Evolutionary conservation across 2,113 vertebrate genomes (phyloP).

Genomic region (Dicerorhinus sumatrensis): DNA sequence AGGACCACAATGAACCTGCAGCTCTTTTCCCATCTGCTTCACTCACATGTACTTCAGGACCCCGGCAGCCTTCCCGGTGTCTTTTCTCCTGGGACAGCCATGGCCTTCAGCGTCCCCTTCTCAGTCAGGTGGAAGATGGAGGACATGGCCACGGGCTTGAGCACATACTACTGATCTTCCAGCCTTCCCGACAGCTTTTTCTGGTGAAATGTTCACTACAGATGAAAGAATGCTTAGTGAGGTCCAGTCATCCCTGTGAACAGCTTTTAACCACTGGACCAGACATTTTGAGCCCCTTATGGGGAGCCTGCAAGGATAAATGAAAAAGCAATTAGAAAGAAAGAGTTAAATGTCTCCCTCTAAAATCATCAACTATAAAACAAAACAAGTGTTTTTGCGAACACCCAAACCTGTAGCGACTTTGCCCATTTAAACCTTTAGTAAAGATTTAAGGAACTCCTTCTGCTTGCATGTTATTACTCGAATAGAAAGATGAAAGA

Average conservation of each 20-base stretch:
- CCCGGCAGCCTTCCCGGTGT: slow-evolving; percentile 36
- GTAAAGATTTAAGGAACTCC: background rate
- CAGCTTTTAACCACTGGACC: slow-evolving; percentile 88
- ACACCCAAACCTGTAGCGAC: background rate
- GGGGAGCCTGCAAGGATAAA: slow-evolving; percentile 85
- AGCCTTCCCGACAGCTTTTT: slow-evolving; percentile 87
- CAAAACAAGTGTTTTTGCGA: background rate
- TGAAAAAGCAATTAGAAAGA: background rate
- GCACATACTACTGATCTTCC: slow-evolving; percentile 86
- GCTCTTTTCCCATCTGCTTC: slow-evolving; percentile 73
- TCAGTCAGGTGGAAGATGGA: slow-evolving; percentile 88
- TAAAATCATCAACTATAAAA: background rate
- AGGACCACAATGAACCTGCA: background rate
- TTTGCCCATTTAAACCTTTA: background rate
- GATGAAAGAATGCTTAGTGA: slow-evolving; percentile 89
- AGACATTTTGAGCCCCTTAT: slow-evolving; percentile 88
- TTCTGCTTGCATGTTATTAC: background rate
- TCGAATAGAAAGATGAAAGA: background rate
- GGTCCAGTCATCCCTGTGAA: slow-evolving; percentile 89
- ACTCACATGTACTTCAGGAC: slow-evolving; percentile 63
- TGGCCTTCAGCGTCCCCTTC: slow-evolving; percentile 78
- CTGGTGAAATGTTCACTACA: slow-evolving; percentile 90
- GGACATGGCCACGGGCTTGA: slow-evolving; percentile 88
- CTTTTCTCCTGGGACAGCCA: slow-evolving; percentile 80
- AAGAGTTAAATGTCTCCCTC: background rate